Percentiles rank a stretch among this genome's conserved stretches.
Conservation (phyloP, 2,797 vertebrate species). For the Apogon hyalosoma region DNA sequence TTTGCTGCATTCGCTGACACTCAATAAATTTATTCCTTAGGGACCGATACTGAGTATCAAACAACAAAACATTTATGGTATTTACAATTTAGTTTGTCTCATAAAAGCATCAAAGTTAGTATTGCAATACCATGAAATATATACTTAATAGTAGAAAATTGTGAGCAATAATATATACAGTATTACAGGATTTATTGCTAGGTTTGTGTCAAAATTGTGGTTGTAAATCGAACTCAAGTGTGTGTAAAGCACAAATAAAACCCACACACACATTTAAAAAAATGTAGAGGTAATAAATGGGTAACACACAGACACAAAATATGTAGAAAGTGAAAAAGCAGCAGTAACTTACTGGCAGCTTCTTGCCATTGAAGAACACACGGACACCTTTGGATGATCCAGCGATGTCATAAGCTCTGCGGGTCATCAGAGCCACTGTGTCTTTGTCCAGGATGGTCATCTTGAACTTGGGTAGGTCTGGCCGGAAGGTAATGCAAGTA, state of each 20-base stretch:
- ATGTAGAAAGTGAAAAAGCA: neutral
- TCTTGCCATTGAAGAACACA: slow-evolving; percentile 94
- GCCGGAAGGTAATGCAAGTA: slow-evolving; percentile 95
- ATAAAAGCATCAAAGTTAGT: too few relatives aligned
- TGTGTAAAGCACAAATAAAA: neutral
- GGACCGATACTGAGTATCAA: too few relatives aligned
- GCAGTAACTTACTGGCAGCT: slow-evolving; percentile 88
- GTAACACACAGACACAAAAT: neutral
- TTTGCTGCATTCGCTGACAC: too few relatives aligned
- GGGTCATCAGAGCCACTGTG: slow-evolving; percentile 94
- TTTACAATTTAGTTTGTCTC: too few relatives aligned
- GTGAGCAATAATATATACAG: too few relatives aligned
- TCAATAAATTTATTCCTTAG: too few relatives aligned
- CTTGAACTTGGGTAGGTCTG: slow-evolving; percentile 96
- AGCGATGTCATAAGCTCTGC: slow-evolving; percentile 96
- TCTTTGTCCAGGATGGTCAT: slow-evolving; percentile 94
- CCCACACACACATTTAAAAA: neutral
- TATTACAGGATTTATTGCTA: too few relatives aligned
- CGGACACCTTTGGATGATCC: slow-evolving; percentile 92
- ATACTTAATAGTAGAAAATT: too few relatives aligned
- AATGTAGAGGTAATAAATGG: neutral
- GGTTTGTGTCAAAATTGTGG: neutral
- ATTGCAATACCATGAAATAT: too few relatives aligned
- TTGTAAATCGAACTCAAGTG: neutral
- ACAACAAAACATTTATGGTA: too few relatives aligned